Base-by-base conservation (phyloP, 1,140 invertebrate genomes). In the Oreohelix idahoensis region DNA sequence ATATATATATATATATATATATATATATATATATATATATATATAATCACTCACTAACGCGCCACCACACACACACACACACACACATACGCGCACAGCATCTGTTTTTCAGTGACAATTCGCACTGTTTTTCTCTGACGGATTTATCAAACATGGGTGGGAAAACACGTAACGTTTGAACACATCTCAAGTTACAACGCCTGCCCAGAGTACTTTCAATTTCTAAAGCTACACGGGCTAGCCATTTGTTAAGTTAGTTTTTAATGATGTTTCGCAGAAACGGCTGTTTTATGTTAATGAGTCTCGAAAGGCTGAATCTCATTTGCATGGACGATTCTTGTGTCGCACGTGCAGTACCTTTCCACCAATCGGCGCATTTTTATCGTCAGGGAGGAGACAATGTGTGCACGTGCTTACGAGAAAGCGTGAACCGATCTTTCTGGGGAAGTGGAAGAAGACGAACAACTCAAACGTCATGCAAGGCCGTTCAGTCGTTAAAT, bases 331-430 rank as follows among this genome's bases (percentile, higher is more conserved):
- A 35, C 45, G 74, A 76, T 20, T 45, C 74, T 49, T n/a, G n/a
- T 23, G 11, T 23, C 8, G 74, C 74, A 76, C 74, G 74, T 76
- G 74, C 74, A 29, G 17, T 8, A 29, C 13, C 53, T 76, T 49
- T 76, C 74, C 74, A 76, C 74, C 74, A 76, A 76, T 76, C 39
- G 15, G 74, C 45, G 45, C n/a, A 49, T 49, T 76, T 73, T 76
- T 76, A 76, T 76, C 74, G 74, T 32, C 74, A 35, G 39, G 74
- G 74, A 29, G 63, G 63, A 66, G 17, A 76, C 74, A 76, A 76
- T 76, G 42, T 76, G 45, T n/a, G 74, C 74, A 76, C 74, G 74
- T 76, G 74, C 74, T 20, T 29, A 35, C 39, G 29, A 51, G 45
- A 45, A 36, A 51, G 39, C 74, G 74, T 51, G 74, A 76, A 76